Percentiles rank a stretch among this genome's conserved stretches.
Conservation (phyloP, 2,113 vertebrate species). For the Scatophagus argus region DNA sequence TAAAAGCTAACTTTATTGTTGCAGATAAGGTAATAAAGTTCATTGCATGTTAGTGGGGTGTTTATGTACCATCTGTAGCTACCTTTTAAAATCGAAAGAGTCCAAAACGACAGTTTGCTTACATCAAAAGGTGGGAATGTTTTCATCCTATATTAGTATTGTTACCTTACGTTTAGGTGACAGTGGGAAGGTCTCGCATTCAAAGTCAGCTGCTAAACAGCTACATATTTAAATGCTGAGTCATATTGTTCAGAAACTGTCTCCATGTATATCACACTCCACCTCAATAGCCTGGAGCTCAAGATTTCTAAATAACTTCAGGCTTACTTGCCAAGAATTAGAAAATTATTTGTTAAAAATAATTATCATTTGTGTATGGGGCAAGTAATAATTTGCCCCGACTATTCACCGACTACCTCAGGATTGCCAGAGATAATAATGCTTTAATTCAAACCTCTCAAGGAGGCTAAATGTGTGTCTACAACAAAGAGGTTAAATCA, state of each 20-base stretch:
- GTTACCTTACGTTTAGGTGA: not conserved
- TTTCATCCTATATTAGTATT: not conserved
- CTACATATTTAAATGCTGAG: not conserved
- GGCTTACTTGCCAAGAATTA: no score
- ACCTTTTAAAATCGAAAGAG: not conserved
- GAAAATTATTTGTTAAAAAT: no score
- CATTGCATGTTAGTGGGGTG: not conserved
- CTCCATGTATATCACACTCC: not conserved
- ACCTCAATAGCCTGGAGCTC: not conserved
- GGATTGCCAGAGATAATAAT: not conserved
- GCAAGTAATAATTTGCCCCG: not conserved
- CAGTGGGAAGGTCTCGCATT: not conserved
- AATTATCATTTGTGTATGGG: not conserved
- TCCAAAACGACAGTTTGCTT: not conserved
- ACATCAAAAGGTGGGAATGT: not conserved
- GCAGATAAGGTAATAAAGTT: not conserved
- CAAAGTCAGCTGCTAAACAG: not conserved
- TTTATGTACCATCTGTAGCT: not conserved
- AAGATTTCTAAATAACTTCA: no score
- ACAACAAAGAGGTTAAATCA: not conserved
- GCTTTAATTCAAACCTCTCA: not conserved
- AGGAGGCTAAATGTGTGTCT: not conserved
- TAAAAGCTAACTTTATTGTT: not conserved
- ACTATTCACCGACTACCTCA: not conserved
- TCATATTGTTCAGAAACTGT: not conserved